A percentile compares a stretch with the other conserved stretches of the same genome.
Evolutionary conservation across 1,140 invertebrate genomes (phyloP).

Genomic region (Drosophila pallidifrons): DNA sequence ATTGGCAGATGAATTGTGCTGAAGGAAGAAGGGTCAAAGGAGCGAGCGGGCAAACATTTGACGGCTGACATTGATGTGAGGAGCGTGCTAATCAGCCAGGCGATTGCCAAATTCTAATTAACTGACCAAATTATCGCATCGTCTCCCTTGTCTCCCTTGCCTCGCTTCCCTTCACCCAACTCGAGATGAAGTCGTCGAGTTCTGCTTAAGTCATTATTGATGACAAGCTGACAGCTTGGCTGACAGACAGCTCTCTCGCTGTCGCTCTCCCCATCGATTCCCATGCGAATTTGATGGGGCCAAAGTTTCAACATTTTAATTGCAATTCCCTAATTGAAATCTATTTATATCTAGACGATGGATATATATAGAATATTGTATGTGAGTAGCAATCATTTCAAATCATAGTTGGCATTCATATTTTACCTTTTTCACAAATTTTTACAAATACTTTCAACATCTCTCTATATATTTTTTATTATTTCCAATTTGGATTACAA

Average conservation of each 20-base stretch:
- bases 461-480: too few species aligned
- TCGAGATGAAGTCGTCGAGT: neutral
- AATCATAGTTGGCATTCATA: too few species aligned
- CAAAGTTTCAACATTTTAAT: slow-evolving; percentile 2
- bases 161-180: neutral
- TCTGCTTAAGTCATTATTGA: slow-evolving; percentile 24
- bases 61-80: slow-evolving; percentile 24
- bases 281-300: neutral
- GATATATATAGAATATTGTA: too few species aligned
- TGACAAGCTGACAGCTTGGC: slow-evolving; percentile 27
- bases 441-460: too few species aligned
- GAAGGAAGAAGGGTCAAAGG: neutral
- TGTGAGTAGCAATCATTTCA: too few species aligned
- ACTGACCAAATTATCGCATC: slow-evolving; percentile 35
- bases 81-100: slow-evolving; percentile 37
- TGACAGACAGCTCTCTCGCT: neutral
- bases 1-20: slow-evolving; percentile 34
- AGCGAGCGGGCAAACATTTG: neutral
- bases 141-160: too few species aligned
- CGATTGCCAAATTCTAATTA: slow-evolving; percentile 29
- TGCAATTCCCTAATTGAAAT: slow-evolving; percentile 9
- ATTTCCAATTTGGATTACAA: too few species aligned
- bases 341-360: neutral
- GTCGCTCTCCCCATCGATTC: neutral
- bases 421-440: too few species aligned